These are phyloP conservation scores for Agrochola lota DNA, from an alignment of 2,888 invertebrate genomes.

Conservation along the genomic window DNA sequence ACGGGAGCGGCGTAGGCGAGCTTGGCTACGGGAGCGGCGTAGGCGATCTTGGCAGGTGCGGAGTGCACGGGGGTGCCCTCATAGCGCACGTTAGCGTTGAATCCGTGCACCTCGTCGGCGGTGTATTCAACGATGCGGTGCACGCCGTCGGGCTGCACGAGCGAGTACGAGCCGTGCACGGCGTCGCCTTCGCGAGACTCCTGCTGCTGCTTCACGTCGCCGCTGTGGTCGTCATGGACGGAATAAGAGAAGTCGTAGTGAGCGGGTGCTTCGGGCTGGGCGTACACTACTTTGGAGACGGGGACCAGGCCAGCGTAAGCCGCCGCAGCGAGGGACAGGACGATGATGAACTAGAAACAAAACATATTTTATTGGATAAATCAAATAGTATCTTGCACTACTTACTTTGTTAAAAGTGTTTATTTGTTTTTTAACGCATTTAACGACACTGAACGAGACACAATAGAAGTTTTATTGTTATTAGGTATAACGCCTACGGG, in stretches of 20 bases:
- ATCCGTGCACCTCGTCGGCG: constrained; percentile 84
- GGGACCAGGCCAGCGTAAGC: constrained; percentile 77
- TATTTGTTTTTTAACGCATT: too few species aligned
- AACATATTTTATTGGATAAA: constrained; percentile 11
- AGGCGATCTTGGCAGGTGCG: constrained; percentile 71
- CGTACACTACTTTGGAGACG: constrained; percentile 78
- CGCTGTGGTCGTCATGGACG: constrained; percentile 84
- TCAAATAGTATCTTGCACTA: neutral
- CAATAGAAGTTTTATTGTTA: too few species aligned
- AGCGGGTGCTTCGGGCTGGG: constrained; percentile 81
- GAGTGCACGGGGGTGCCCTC: constrained; percentile 81
- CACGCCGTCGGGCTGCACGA: constrained; percentile 87
- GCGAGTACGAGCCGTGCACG: constrained; percentile 87
- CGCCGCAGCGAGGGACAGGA: constrained; percentile 76
- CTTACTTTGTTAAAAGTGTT: too few species aligned
- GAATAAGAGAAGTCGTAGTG: constrained; percentile 87
- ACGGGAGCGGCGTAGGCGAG: constrained; percentile 73
- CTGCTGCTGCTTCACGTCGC: constrained; percentile 87
- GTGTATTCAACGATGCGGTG: constrained; percentile 87
- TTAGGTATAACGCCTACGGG: too few species aligned
- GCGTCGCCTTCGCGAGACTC: constrained; percentile 84
- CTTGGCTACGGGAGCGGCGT: constrained; percentile 71
- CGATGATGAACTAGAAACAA: constrained; percentile 70
- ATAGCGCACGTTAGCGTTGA: constrained; percentile 86
- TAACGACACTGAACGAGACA: too few species aligned